Evolutionary conservation across 2,888 invertebrate species (phyloP), one percentile per base, ranked within the genome.

Genomic region (Apamea sordens): DNA sequence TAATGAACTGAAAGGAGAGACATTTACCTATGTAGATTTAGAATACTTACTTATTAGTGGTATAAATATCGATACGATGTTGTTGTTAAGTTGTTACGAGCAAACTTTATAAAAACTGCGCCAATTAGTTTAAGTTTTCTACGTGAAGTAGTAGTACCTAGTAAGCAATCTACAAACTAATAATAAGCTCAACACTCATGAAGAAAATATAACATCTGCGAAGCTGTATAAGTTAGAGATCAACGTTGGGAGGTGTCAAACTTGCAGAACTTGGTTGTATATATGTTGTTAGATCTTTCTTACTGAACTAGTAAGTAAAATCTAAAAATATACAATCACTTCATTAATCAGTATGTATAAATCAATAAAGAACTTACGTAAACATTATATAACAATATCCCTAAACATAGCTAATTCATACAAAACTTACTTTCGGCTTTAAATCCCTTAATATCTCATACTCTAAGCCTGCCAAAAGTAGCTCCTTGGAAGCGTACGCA

Each of bases 401-500:
- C 11, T 32, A 32, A 82, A 61, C 0, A 36, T 41, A 15, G 21
- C 24, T 59, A 69, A 77, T 73, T 82, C 63, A 53, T 68, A 32
- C 56, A 21, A 21, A 59, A 61, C 32, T 64, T 80, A 56, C n/a
- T 59, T 50, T 59, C 63, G 15, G n/a, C 11, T 56, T 72, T 59
- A 50, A 63, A 64, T 73, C 41, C 64, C 32, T n/a, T 69, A 69
- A 77, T 69, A 76, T 70, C 59, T 28, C 18, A 61, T 76, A 70
- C 53, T 70, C 24, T 53, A 67, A 76, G 70, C 32, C 63, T 44
- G 7, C 21, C 21, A 18, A 75, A 73, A 79, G 28, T 64, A 41
- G n/a, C 41, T 72, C 53, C 41, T 24, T n/a, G 71, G 47, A 80
- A 73, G 59, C 53, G 75, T 64, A 73, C 69, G 47, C 76, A 78